A percentile compares a stretch with the other conserved stretches of the same genome.
phyloP scores from a whole-genome alignment of 2,113 vertebrate genomes.

The Monopterus albus region DNA sequence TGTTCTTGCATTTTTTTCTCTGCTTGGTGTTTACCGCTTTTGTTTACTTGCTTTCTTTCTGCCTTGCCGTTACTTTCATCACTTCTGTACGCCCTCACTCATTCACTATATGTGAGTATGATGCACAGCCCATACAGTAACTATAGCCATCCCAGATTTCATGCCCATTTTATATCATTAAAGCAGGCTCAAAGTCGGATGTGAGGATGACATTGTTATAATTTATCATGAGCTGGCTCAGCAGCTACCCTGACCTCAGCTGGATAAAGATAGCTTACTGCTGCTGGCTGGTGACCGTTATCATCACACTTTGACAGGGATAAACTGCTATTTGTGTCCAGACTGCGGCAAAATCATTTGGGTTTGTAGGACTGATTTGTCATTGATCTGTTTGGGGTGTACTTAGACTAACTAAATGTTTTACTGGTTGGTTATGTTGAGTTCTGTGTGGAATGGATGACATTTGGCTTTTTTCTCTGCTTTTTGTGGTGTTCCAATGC shows the following conservation, averaged over 20 bases:
- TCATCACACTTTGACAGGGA: slow-evolving; percentile 19
- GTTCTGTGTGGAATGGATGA: too few relatives aligned
- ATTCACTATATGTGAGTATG: not conserved
- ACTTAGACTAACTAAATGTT: too few relatives aligned
- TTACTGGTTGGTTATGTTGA: too few relatives aligned
- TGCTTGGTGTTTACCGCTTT: too few relatives aligned
- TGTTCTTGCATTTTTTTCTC: too few relatives aligned
- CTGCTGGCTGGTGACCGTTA: slow-evolving; percentile 34
- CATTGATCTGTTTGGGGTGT: too few relatives aligned
- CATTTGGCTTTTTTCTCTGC: too few relatives aligned
- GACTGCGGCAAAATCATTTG: slow-evolving; percentile 11
- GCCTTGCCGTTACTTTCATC: not conserved
- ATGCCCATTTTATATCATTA: slow-evolving; percentile 54
- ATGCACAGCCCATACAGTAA: slow-evolving; percentile 44
- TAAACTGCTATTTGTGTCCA: slow-evolving; percentile 38
- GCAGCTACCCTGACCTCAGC: slow-evolving; percentile 34
- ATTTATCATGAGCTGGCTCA: slow-evolving; percentile 51
- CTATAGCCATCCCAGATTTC: slow-evolving; percentile 59
- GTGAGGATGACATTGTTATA: slow-evolving; percentile 52
- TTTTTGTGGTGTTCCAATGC: too few relatives aligned
- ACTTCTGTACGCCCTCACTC: not conserved
- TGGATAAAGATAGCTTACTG: slow-evolving; percentile 27
- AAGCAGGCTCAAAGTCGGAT: slow-evolving; percentile 60
- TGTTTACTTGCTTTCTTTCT: not conserved
- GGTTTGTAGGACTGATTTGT: not conserved